Evolutionary conservation across 1,140 invertebrate species (phyloP).

Genomic region (Ptiloglossa arizonensis): DNA sequence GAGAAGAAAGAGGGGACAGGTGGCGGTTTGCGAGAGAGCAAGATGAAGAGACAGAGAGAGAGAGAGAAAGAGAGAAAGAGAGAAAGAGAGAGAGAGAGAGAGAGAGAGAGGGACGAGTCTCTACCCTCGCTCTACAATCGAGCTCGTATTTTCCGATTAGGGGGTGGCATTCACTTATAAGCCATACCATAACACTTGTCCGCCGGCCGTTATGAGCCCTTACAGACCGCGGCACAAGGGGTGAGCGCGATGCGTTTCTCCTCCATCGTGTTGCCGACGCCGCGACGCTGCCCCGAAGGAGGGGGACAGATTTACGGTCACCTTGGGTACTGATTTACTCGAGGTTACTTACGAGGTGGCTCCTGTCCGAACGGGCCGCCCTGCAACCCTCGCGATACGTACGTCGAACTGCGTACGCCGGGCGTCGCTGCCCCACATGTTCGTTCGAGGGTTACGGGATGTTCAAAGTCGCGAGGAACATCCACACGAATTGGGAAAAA

Average conservation of each 20-base stretch:
- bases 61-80: not conserved
- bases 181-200: conserved; percentile 82
- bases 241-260: not conserved
- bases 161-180: conserved; percentile 82
- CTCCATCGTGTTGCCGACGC: conserved; percentile 42
- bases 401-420: conserved; percentile 33
- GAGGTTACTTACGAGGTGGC: conserved; percentile 59
- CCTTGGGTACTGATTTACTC: conserved; percentile 82
- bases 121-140: conserved; percentile 76
- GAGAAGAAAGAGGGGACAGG: not conserved
- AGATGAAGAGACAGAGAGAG: too few relatives aligned
- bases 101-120: not conserved
- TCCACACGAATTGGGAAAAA: too few relatives aligned
- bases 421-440: conserved; percentile 75
- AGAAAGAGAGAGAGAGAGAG: not conserved
- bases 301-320: conserved; percentile 80
- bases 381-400: conserved; percentile 45
- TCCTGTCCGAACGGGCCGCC: conserved; percentile 57
- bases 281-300: conserved; percentile 54
- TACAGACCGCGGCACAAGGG: conserved; percentile 41
- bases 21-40: not conserved
- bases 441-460: conserved; percentile 59
- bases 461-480: not conserved
- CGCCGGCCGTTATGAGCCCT: conserved; percentile 78
- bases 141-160: conserved; percentile 82